A percentile compares a stretch with the other conserved stretches of the same genome.
Evolutionary conservation across 2,797 vertebrate genomes (phyloP).

Genomic region (Parambassis ranga): DNA sequence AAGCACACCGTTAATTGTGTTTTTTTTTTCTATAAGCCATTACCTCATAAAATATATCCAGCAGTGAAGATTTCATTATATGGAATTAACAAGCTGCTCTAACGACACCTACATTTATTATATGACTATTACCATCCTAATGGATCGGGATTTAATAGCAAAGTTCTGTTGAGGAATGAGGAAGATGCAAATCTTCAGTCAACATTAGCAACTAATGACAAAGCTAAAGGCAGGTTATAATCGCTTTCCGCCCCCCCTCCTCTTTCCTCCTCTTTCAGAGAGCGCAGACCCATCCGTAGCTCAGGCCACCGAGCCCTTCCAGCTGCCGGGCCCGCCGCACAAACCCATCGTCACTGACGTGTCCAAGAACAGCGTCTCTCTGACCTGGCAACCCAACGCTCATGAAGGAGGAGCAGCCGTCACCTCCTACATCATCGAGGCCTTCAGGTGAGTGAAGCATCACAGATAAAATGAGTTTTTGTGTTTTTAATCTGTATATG

Average conservation of each 20-base stretch:
- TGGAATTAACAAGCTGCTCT: constrained; percentile 38
- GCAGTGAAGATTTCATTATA: constrained; percentile 39
- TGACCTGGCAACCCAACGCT: constrained; percentile 90
- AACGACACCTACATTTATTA: constrained; percentile 30
- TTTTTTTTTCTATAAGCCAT: constrained; percentile 21
- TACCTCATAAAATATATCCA: constrained; percentile 22
- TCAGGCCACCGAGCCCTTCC: constrained; percentile 73
- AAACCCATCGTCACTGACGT: constrained; percentile 90
- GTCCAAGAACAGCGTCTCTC: constrained; percentile 88
- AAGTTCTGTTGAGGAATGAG: constrained; percentile 21
- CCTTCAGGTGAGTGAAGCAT: constrained; percentile 92
- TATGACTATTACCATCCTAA: constrained; percentile 15
- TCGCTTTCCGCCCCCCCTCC: neutral
- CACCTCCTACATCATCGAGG: constrained; percentile 94
- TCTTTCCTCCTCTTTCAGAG: constrained; percentile 42
- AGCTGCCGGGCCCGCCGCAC: constrained; percentile 88
- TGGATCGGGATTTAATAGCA: constrained; percentile 1
- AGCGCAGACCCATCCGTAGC: constrained; percentile 38
- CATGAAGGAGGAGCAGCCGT: constrained; percentile 79
- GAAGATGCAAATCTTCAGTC: constrained; percentile 41
- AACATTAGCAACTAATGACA: constrained; percentile 8
- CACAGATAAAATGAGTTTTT: too few relatives aligned
- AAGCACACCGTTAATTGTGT: neutral
- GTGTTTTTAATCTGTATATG: too few relatives aligned
- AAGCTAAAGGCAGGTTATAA: neutral